A percentile compares a stretch with the other conserved stretches of the same genome.
Evolutionary conservation across 2,797 vertebrate species (phyloP).

Genomic region (Cetoscarus ocellatus): DNA sequence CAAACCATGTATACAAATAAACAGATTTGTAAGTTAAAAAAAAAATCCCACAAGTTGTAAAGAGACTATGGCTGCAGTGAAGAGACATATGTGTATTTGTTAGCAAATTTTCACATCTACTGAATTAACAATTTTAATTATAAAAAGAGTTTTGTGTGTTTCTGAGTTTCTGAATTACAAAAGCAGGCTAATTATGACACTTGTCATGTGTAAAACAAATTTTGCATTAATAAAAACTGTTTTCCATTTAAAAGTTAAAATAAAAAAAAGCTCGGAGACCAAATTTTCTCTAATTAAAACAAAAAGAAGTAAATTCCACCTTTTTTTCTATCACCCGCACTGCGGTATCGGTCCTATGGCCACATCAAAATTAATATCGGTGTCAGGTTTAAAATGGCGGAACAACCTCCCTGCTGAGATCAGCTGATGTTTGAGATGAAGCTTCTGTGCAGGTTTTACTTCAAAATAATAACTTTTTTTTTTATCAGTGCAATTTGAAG

Average conservation of each 20-base stretch:
- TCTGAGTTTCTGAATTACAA: no score
- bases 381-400: not conserved
- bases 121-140: no score
- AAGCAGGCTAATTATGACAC: no score
- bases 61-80: not conserved
- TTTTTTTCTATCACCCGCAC: not conserved
- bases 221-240: no score
- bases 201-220: no score
- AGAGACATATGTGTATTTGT: not conserved
- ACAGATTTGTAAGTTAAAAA: not conserved
- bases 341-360: not conserved
- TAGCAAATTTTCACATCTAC: no score
- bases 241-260: no score
- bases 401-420: not conserved
- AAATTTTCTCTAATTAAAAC: no score
- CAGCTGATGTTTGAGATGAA: conserved; percentile 9
- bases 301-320: not conserved
- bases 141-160: no score
- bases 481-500: not conserved
- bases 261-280: no score
- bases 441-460: not conserved
- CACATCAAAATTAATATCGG: not conserved
- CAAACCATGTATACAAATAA: no score
- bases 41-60: not conserved
- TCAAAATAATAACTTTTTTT: not conserved